Evolutionary conservation across 2,113 vertebrate species (phyloP).

Genomic region (Sakesphorus luctuosus): DNA sequence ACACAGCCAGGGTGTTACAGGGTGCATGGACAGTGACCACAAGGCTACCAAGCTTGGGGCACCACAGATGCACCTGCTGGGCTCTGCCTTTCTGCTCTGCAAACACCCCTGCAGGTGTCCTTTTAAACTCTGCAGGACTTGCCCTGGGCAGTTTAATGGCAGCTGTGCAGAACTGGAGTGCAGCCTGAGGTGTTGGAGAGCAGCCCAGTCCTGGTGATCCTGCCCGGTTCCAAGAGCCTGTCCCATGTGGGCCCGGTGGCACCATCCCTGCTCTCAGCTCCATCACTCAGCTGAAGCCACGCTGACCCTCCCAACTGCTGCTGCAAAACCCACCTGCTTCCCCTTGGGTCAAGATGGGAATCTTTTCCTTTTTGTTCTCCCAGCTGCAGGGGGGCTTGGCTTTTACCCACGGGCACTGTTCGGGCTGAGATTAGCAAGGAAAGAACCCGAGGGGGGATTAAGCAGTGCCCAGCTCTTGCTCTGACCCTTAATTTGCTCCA

Average conservation of each 20-base stretch:
- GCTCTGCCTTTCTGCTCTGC: not conserved
- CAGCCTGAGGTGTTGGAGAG: not conserved
- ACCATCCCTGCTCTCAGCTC: not conserved
- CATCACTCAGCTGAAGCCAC: not conserved
- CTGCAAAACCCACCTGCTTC: not conserved
- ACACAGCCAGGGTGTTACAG: not conserved
- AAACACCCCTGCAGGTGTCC: not conserved
- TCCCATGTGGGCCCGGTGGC: no score
- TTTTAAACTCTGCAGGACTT: not conserved
- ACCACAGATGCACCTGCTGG: not conserved
- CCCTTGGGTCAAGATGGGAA: not conserved
- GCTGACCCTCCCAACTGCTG: not conserved
- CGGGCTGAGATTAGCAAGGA: not conserved
- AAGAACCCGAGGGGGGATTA: not conserved
- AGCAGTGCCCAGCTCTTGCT: not conserved
- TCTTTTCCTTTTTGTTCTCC: not conserved
- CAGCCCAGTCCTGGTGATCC: not conserved
- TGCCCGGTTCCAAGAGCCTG: not conserved
- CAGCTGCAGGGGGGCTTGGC: not conserved
- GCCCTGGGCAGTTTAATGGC: no score
- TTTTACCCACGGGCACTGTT: not conserved
- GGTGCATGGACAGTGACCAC: not conserved
- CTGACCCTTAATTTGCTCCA: conserved; percentile 20
- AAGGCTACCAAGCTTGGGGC: not conserved
- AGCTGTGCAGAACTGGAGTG: not conserved